phyloP scores from a whole-genome alignment of 2,113 vertebrate species.

The Daphoenositta chrysoptera region DNA sequence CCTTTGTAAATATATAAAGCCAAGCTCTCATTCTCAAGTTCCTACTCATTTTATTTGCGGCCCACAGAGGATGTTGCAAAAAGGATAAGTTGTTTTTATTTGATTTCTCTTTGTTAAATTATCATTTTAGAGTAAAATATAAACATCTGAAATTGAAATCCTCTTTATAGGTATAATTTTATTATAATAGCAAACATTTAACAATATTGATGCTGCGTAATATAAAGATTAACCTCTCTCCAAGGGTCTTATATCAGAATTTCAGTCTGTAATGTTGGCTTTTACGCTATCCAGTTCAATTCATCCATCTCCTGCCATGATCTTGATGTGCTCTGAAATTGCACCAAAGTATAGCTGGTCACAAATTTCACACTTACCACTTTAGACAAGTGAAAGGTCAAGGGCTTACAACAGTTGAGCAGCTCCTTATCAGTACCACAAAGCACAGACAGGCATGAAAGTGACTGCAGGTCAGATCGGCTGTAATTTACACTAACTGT shows the following conservation, averaged over 20 bases:
- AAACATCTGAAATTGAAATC: neutral
- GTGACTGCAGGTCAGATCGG: conserved; percentile 38
- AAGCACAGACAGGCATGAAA: conserved; percentile 4
- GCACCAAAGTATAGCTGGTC: conserved; percentile 41
- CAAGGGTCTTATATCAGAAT: neutral
- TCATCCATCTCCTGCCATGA: conserved; percentile 22
- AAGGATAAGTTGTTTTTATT: neutral
- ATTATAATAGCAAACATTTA: neutral
- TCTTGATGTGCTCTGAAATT: conserved; percentile 53
- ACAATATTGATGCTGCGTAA: neutral
- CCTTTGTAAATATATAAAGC: neutral
- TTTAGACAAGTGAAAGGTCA: conserved; percentile 60
- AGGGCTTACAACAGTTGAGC: conserved; percentile 45
- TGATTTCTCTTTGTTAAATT: neutral
- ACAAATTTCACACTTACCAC: conserved; percentile 57
- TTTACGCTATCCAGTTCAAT: conserved; percentile 23
- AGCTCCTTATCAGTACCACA: conserved; percentile 16
- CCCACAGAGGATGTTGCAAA: neutral
- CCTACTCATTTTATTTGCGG: neutral
- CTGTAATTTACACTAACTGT: conserved; percentile 49
- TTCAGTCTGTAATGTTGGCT: neutral
- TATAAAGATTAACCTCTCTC: neutral
- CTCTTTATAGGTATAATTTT: neutral
- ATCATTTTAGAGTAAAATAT: neutral
- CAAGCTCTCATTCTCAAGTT: neutral